phyloP scores from a whole-genome alignment of 2,113 vertebrate species.

The Dissostichus mawsoni region DNA sequence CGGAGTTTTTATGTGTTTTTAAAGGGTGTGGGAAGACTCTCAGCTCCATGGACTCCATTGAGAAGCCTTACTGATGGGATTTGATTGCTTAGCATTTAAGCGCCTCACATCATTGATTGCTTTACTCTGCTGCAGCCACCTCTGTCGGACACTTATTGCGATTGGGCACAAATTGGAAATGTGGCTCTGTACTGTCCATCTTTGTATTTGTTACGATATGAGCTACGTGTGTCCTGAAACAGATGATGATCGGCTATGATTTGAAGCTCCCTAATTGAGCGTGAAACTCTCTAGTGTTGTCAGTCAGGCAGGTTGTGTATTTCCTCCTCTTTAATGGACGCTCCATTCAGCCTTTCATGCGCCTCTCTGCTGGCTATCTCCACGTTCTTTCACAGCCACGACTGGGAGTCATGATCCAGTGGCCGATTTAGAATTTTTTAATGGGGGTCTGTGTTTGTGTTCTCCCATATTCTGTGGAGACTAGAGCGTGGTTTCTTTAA shows the following conservation, averaged over 20 bases:
- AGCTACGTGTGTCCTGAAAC: conserved; percentile 27
- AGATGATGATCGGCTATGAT: conserved; percentile 40
- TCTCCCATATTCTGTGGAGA: conserved; percentile 71
- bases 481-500: conserved; percentile 67
- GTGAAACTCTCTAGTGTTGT: conserved; percentile 72
- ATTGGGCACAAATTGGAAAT: neutral
- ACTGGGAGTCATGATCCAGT: conserved; percentile 65
- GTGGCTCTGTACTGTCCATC: too few relatives aligned
- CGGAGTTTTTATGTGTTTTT: neutral
- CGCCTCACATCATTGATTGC: conserved; percentile 27
- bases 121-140: conserved; percentile 48
- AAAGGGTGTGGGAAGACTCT: conserved; percentile 23
- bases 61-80: conserved; percentile 37
- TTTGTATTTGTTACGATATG: conserved; percentile 32
- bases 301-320: conserved; percentile 57
- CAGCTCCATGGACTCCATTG: conserved; percentile 49
- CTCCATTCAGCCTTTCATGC: conserved; percentile 53
- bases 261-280: conserved; percentile 67
- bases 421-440: conserved; percentile 70
- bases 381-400: conserved; percentile 32
- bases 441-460: conserved; percentile 71
- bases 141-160: conserved; percentile 34
- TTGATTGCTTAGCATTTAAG: conserved; percentile 43
- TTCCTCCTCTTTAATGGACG: conserved; percentile 46
- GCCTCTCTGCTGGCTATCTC: conserved; percentile 33